A percentile compares a stretch with the other conserved stretches of the same genome.
These are phyloP conservation scores for Drosophila anomelani DNA, from an alignment of 2,888 invertebrate genomes.

Conservation along the genomic window DNA sequence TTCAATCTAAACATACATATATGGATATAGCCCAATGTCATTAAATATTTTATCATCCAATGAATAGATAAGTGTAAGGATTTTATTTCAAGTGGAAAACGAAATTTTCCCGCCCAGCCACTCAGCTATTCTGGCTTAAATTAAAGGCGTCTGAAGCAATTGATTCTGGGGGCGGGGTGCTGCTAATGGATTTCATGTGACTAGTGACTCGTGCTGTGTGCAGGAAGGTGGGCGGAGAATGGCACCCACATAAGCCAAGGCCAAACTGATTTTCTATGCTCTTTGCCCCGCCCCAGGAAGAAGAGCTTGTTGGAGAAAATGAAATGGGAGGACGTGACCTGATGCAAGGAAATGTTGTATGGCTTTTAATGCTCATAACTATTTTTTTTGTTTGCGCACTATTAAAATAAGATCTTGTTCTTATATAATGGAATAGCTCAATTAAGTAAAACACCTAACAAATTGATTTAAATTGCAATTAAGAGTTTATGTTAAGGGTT, in stretches of 20 bases:
- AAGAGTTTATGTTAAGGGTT: neutral
- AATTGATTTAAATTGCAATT: neutral
- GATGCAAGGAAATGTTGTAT: conserved; percentile 19
- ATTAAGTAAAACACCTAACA: neutral
- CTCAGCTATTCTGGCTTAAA: conserved; percentile 44
- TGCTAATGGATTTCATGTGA: conserved; percentile 51
- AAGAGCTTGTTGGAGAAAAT: neutral
- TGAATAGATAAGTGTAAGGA: no score
- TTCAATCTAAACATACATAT: neutral
- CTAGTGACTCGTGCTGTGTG: conserved; percentile 34
- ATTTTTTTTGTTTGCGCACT: conserved; percentile 6
- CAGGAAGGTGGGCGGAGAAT: conserved; percentile 4
- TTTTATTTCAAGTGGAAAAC: neutral
- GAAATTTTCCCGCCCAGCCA: neutral
- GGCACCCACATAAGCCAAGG: conserved; percentile 29
- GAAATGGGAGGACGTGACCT: conserved; percentile 32
- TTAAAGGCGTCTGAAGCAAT: conserved; percentile 28
- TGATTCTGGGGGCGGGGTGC: conserved; percentile 23
- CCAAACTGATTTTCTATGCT: conserved; percentile 43
- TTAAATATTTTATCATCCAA: neutral
- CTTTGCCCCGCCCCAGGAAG: conserved; percentile 1
- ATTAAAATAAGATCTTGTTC: conserved; percentile 8
- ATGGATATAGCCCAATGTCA: fast-evolving
- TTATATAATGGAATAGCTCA: neutral
- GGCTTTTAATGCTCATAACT: conserved; percentile 17